Evolutionary conservation across 1,140 invertebrate species (phyloP), one percentile per base, ranked within the genome.

Genomic region (Diplogasteroides magnus): DNA sequence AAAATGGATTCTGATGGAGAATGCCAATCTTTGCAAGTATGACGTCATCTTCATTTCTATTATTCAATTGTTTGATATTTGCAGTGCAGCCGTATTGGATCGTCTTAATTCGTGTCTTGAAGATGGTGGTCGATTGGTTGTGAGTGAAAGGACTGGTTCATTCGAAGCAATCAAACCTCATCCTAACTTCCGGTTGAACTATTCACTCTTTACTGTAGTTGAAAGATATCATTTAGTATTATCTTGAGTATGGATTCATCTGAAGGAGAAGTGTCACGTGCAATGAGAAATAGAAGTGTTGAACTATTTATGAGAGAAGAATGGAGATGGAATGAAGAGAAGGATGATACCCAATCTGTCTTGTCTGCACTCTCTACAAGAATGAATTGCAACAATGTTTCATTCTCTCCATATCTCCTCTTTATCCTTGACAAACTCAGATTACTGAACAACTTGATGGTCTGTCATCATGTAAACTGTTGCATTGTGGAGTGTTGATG

Each of bases 281-380:
- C 96, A 0, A 98, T 98, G 95, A 88, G 94, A 70, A 99, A 99
- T 83, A 87, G 96, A 82, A 93, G 94, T 2, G 88, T 98, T 0
- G 96, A 98, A 86, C 90, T 98, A 74, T 94, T 87, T 77, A 83
- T 97, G 57, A 81, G 86, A 0, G 78, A 67, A 25, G 32, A 64
- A 2, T 15, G 26, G 1, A 89, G 93, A 74, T 97, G 94, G 94
- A 92, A 97, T 83, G 88, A 89, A 75, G 90, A 91, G 77, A 92
- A 93, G 0, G 90, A 92, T 74, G 88, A 86, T 74, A 19, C 19
- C 19, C 37, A 48, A 11, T 11, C 37, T n/a, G n/a, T n/a, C n/a
- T n/a, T n/a, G n/a, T n/a, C n/a, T n/a, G n/a, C n/a, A n/a, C n/a
- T n/a, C n/a, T n/a, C n/a, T n/a, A n/a, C n/a, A n/a, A n/a, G n/a